phyloP scores from a whole-genome alignment of 2,113 vertebrate genomes.

The Oceanites oceanicus region DNA sequence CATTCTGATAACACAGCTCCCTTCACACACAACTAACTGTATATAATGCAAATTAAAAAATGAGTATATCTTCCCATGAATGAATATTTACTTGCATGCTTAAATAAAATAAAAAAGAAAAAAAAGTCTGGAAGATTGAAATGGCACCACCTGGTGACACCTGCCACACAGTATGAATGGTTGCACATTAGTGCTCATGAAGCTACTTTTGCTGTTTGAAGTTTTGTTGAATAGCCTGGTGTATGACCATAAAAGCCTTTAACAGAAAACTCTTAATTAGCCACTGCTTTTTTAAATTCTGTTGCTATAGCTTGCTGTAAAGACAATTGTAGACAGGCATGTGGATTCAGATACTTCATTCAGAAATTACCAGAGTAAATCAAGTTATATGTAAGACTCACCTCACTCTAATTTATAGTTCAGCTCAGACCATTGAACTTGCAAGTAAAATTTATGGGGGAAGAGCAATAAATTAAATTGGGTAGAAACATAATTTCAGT shows the following conservation, averaged over 20 bases:
- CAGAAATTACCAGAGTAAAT: conserved; percentile 57
- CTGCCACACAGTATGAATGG: not conserved
- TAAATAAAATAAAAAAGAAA: not conserved
- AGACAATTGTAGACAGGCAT: not conserved
- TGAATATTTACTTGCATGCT: not conserved
- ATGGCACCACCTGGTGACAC: conserved; percentile 33
- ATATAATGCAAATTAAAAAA: not conserved
- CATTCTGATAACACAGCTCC: not conserved
- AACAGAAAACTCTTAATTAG: not conserved
- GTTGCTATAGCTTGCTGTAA: not conserved
- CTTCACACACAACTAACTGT: not conserved
- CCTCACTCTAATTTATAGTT: conserved; percentile 72
- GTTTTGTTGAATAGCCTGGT: not conserved
- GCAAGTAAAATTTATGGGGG: conserved; percentile 76
- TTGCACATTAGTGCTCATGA: not conserved
- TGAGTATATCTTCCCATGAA: not conserved
- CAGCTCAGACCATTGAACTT: conserved; percentile 69
- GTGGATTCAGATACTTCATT: conserved; percentile 31
- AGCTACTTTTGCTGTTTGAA: not conserved
- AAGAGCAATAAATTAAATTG: conserved; percentile 79
- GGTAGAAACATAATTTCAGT: conserved; percentile 71
- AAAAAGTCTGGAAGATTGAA: not conserved
- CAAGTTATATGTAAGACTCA: conserved; percentile 62
- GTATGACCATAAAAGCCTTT: not conserved
- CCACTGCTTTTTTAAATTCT: not conserved